Percentiles rank a stretch among this genome's conserved stretches.
Evolutionary conservation across 2,113 vertebrate species (phyloP).

Genomic region (Toxotes jaculatrix): DNA sequence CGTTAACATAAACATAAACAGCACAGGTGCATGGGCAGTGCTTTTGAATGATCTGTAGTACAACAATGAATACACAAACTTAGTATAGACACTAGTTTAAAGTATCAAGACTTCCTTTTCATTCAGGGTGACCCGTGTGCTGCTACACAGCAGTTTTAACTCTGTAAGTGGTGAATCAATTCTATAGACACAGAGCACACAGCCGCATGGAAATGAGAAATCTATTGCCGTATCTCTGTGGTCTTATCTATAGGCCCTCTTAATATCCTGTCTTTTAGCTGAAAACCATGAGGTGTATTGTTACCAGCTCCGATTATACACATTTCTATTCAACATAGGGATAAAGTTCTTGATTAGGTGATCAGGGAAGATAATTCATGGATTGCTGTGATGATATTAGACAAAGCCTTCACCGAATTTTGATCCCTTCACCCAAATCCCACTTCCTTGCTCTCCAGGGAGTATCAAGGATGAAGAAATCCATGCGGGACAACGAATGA

Average conservation of each 20-base stretch:
- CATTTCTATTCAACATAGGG: conserved; percentile 3
- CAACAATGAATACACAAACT: background rate
- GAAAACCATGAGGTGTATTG: conserved; percentile 28
- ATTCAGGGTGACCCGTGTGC: conserved; percentile 19
- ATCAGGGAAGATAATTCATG: conserved; percentile 7
- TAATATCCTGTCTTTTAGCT: conserved; percentile 51
- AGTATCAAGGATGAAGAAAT: conserved; percentile 34
- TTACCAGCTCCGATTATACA: conserved; percentile 8
- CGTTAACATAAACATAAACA: conserved; percentile 2
- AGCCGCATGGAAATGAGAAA: conserved; percentile 52
- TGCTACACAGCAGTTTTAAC: conserved; percentile 10
- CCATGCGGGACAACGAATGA: conserved; percentile 26
- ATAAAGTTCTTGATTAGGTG: conserved; percentile 32
- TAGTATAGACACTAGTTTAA: background rate
- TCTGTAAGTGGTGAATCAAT: conserved; percentile 37
- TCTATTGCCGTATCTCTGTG: conserved; percentile 19
- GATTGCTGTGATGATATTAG: conserved; percentile 10
- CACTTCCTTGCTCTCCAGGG: conserved; percentile 20
- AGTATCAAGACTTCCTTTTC: background rate
- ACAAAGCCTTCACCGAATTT: conserved; percentile 20
- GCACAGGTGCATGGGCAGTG: background rate
- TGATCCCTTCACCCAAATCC: conserved; percentile 38
- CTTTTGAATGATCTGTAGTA: background rate
- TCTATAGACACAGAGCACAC: conserved; percentile 7
- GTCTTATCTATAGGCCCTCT: conserved; percentile 36